Percentiles rank a stretch among this genome's conserved stretches.
Conservation (phyloP, 2,113 vertebrate genomes). For the Hippocampus zosterae region DNA sequence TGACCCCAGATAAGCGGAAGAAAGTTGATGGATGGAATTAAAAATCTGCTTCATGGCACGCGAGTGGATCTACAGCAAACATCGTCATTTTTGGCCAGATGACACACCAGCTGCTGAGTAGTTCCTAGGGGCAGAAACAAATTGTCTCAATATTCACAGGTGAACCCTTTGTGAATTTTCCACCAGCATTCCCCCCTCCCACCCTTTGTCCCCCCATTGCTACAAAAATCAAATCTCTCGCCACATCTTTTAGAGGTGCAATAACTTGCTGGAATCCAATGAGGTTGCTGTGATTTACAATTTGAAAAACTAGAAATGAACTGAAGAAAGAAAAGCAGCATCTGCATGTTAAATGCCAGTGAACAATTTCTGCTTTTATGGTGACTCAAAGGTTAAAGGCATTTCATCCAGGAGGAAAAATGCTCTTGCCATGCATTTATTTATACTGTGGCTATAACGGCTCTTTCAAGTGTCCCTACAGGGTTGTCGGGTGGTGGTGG, state of each 20-base stretch:
- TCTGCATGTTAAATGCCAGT: conserved; percentile 59
- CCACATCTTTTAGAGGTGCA: conserved; percentile 20
- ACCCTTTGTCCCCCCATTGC: too few relatives aligned
- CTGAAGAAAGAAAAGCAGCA: conserved; percentile 30
- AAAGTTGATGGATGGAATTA: conserved; percentile 25
- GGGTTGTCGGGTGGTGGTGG: conserved; percentile 37
- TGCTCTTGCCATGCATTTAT: conserved; percentile 72
- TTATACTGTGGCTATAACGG: conserved; percentile 70
- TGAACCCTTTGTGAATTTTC: conserved; percentile 21
- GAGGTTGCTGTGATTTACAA: conserved; percentile 30
- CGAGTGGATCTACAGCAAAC: conserved; percentile 41
- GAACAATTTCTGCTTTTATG: conserved; percentile 52
- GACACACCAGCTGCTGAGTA: conserved; percentile 27
- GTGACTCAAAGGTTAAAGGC: conserved; percentile 65
- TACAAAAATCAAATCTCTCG: conserved; percentile 16
- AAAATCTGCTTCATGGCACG: conserved; percentile 35
- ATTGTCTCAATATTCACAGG: conserved; percentile 22
- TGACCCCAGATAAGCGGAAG: too few relatives aligned
- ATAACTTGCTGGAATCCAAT: conserved; percentile 30
- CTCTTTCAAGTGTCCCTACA: conserved; percentile 67
- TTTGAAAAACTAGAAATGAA: conserved; percentile 38
- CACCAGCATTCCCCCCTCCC: too few relatives aligned
- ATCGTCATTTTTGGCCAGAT: conserved; percentile 6
- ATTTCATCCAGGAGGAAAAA: conserved; percentile 68
- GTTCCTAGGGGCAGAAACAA: conserved; percentile 32